A percentile compares a stretch with the other conserved stretches of the same genome.
Conservation (phyloP, 2,797 vertebrate species). For the Oryzias sinensis region DNA sequence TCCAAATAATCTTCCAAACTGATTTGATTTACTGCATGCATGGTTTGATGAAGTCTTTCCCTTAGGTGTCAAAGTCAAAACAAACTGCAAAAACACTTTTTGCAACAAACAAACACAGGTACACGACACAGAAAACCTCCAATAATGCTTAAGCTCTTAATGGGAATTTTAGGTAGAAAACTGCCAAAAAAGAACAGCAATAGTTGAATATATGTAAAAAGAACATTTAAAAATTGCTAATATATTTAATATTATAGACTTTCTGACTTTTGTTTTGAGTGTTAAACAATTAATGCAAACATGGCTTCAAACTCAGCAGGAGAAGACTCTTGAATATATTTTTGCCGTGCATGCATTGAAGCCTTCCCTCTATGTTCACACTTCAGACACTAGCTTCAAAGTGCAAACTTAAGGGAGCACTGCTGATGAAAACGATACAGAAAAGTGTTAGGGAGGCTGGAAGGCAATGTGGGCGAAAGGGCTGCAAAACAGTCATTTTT, state of each 20-base stretch:
- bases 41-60: constrained; percentile 56
- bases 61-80: constrained; percentile 44
- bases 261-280: constrained; percentile 29
- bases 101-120: constrained; percentile 23
- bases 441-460: constrained; percentile 33
- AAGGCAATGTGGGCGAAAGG: constrained; percentile 33
- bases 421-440: constrained; percentile 26
- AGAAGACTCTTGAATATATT: constrained; percentile 53
- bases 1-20: constrained; percentile 60
- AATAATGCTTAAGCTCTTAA: constrained; percentile 7
- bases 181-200: too few species aligned
- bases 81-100: constrained; percentile 41
- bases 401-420: constrained; percentile 51
- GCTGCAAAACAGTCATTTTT: constrained; percentile 41
- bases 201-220: too few species aligned
- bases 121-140: constrained; percentile 11
- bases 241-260: constrained; percentile 4
- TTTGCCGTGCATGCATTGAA: constrained; percentile 46
- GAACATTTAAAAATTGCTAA: too few species aligned
- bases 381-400: constrained; percentile 62
- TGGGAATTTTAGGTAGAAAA: too few species aligned
- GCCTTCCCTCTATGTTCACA: constrained; percentile 43
- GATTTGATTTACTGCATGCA: constrained; percentile 60
- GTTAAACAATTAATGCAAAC: constrained; percentile 36
- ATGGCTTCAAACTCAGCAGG: constrained; percentile 22